Evolutionary conservation across 2,113 vertebrate species (phyloP).

Genomic region (Deroptyus accipitrinus): DNA sequence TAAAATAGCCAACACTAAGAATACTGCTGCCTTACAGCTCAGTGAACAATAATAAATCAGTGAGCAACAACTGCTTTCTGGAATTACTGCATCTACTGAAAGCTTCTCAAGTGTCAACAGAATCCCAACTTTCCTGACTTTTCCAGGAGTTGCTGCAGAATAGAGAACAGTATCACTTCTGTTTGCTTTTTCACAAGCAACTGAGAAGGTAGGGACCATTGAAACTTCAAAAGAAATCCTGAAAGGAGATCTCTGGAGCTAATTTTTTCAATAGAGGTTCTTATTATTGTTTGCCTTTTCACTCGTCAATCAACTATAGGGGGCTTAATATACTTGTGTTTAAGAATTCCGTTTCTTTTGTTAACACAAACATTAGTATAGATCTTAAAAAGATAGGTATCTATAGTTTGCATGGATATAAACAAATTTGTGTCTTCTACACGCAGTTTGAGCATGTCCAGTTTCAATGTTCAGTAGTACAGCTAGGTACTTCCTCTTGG

Average conservation of each 20-base stretch:
- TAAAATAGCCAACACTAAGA: conserved; percentile 32
- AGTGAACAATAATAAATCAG: conserved; percentile 45
- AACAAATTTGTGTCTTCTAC: background rate
- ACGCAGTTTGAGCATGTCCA: accelerated
- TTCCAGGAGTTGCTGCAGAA: background rate
- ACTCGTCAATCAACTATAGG: background rate
- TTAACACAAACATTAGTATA: background rate
- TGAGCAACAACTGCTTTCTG: background rate
- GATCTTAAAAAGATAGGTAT: background rate
- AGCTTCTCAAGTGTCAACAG: background rate
- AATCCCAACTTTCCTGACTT: background rate
- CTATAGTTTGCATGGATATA: background rate
- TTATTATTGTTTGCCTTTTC: background rate
- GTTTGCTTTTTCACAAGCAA: background rate
- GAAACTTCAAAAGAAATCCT: background rate
- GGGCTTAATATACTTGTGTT: background rate
- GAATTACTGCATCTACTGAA: conserved; percentile 1
- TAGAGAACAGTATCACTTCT: background rate
- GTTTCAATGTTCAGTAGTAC: background rate
- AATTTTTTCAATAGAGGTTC: background rate
- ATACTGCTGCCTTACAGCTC: background rate
- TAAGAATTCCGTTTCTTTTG: background rate
- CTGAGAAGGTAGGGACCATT: background rate
- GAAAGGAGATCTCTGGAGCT: background rate
- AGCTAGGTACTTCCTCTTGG: background rate